Evolutionary conservation across 2,113 vertebrate genomes (phyloP).

Genomic region (Mus spicilegus): DNA sequence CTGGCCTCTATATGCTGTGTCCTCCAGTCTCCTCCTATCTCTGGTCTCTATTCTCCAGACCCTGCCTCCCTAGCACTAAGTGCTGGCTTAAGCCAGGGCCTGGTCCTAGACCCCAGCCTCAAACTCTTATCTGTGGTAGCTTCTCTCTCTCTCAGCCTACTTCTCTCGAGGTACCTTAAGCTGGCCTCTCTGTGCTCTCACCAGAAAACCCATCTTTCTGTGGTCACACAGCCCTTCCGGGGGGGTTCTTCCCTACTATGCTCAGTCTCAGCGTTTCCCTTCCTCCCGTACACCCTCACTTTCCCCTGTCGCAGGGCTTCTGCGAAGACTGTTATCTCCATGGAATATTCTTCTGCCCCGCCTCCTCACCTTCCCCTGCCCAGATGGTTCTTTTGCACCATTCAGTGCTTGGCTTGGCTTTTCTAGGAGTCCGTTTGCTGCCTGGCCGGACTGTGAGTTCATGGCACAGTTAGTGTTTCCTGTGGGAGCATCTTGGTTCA

Average conservation of each 20-base stretch:
- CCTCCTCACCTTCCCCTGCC: not conserved
- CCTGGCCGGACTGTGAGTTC: not conserved
- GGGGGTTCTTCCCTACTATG: not conserved
- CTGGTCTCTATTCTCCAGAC: not conserved
- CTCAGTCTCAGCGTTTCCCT: not conserved
- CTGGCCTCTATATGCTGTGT: not conserved
- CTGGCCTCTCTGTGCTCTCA: not conserved
- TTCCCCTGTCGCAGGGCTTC: not conserved
- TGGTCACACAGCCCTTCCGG: too few relatives aligned
- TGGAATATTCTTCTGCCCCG: not conserved
- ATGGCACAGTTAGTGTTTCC: not conserved
- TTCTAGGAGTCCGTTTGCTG: not conserved
- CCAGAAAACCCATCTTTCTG: not conserved
- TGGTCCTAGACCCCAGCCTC: not conserved
- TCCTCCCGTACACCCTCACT: rapidly evolving
- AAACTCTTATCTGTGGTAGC: not conserved
- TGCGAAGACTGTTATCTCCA: not conserved
- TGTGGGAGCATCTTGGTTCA: not conserved
- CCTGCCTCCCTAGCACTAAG: not conserved
- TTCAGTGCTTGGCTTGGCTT: not conserved
- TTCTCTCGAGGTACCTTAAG: not conserved
- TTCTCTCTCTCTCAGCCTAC: rapidly evolving
- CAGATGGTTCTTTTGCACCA: not conserved
- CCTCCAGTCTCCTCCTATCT: not conserved
- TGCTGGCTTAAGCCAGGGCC: not conserved